These are phyloP conservation scores for Meliscaeva auricollis DNA, from an alignment of 2,888 invertebrate genomes.

Conservation along the genomic window DNA sequence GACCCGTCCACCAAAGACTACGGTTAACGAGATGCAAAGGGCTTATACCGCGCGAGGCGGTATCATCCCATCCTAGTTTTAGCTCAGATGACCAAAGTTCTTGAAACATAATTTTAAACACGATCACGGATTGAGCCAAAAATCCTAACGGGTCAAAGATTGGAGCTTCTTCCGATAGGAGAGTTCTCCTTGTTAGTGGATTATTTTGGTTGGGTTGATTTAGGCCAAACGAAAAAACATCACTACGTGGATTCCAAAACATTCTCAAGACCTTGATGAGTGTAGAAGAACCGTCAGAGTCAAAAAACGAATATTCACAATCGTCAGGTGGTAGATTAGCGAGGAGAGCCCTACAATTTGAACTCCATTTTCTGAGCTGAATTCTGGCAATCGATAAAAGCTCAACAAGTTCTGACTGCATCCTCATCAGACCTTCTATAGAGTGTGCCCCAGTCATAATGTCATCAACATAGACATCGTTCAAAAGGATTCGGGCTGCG, in stretches of 20 bases:
- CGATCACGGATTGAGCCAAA: not conserved
- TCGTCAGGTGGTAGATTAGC: not conserved
- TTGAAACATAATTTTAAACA: slow-evolving; percentile 12
- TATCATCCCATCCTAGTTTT: slow-evolving; percentile 4
- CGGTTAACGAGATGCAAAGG: slow-evolving; percentile 44
- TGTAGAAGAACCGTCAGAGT: not conserved
- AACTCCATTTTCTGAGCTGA: slow-evolving; percentile 41
- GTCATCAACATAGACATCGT: slow-evolving; percentile 10
- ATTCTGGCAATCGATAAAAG: not conserved
- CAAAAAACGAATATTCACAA: slow-evolving; percentile 26
- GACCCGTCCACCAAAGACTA: slow-evolving; percentile 72
- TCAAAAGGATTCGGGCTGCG: not conserved
- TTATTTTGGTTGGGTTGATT: not conserved
- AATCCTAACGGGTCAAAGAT: slow-evolving; percentile 13
- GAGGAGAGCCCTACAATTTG: slow-evolving; percentile 37
- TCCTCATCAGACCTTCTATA: not conserved
- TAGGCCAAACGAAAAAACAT: slow-evolving; percentile 14
- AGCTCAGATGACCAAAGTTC: slow-evolving; percentile 15
- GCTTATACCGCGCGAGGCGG: slow-evolving; percentile 3
- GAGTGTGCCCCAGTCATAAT: slow-evolving; percentile 1
- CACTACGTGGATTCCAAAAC: slow-evolving; percentile 11
- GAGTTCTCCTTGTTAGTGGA: not conserved
- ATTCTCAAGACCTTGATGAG: slow-evolving; percentile 19
- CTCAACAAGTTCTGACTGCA: slow-evolving; percentile 26
- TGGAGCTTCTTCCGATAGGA: not conserved